Conservation (phyloP, 2,797 vertebrate species). For the Sarcophilus harrisii region DNA sequence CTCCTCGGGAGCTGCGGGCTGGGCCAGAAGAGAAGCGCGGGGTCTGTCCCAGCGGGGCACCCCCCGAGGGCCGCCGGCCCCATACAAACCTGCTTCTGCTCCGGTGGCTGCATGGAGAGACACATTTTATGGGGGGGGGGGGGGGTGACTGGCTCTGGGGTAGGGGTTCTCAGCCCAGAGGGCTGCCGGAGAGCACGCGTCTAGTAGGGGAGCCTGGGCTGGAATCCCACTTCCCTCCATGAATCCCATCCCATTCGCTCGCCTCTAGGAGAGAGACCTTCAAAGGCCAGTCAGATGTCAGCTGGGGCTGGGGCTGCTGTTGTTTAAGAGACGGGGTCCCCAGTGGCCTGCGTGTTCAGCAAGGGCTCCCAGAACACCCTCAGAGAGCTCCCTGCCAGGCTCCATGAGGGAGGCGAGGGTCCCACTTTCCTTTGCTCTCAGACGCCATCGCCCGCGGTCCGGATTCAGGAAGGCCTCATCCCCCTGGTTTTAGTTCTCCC, state of each 20-base stretch:
- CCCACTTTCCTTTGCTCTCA: background rate
- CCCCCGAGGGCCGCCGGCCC: background rate
- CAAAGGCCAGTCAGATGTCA: background rate
- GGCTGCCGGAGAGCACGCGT: background rate
- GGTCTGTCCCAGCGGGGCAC: background rate
- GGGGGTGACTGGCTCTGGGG: background rate
- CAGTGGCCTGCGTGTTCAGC: background rate
- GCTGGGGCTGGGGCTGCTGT: background rate
- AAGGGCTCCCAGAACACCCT: background rate
- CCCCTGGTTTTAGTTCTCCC: background rate
- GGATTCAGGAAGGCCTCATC: background rate
- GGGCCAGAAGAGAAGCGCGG: background rate
- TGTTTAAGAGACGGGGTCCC: background rate
- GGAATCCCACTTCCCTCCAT: background rate
- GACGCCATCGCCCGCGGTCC: background rate
- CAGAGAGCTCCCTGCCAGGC: background rate
- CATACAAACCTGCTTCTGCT: background rate
- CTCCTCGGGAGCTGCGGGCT: background rate
- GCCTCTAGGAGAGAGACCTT: background rate
- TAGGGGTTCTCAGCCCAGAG: background rate
- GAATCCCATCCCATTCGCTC: background rate
- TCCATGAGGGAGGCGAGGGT: background rate
- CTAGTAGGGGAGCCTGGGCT: background rate
- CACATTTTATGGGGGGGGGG: background rate
- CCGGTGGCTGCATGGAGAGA: background rate